phyloP scores from a whole-genome alignment of 2,888 invertebrate species.

The Drosophila tanythrix region DNA sequence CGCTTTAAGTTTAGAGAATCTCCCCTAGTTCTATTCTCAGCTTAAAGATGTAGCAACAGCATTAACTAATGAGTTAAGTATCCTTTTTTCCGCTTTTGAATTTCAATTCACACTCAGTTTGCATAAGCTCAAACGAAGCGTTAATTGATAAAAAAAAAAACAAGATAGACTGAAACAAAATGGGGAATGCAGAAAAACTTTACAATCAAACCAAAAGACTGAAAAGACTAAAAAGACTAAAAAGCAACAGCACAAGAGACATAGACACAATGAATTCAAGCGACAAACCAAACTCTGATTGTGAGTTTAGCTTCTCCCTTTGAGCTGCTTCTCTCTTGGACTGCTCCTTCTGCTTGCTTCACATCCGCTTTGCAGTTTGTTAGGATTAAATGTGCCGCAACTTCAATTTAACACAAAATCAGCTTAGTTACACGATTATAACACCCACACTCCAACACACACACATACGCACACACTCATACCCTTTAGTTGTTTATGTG shows the following conservation, averaged over 20 bases:
- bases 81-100: conserved; percentile 2
- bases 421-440: conserved; percentile 48
- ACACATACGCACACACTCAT: conserved; percentile 2
- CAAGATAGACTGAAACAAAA: conserved; percentile 15
- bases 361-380: conserved; percentile 38
- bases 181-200: conserved; percentile 35
- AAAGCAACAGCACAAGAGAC: conserved; percentile 26
- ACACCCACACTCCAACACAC: conserved; percentile 14
- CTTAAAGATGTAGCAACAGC: not conserved
- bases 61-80: conserved; percentile 11
- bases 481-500: conserved; percentile 22
- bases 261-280: conserved; percentile 27
- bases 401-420: conserved; percentile 51
- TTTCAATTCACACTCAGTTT: conserved; percentile 29
- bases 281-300: conserved; percentile 42
- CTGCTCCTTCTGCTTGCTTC: conserved; percentile 5
- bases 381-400: conserved; percentile 50
- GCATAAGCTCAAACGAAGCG: conserved; percentile 32
- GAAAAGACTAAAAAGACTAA: conserved; percentile 26
- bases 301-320: conserved; percentile 26
- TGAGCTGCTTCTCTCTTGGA: conserved; percentile 10
- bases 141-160: conserved; percentile 20
- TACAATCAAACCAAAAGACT: conserved; percentile 34
- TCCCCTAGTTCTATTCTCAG: not conserved
- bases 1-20: not conserved